Percentiles rank a stretch among this genome's conserved stretches.
These are phyloP conservation scores for Oncopodura yosiiana DNA, from an alignment of 1,140 invertebrate species.

Conservation along the genomic window DNA sequence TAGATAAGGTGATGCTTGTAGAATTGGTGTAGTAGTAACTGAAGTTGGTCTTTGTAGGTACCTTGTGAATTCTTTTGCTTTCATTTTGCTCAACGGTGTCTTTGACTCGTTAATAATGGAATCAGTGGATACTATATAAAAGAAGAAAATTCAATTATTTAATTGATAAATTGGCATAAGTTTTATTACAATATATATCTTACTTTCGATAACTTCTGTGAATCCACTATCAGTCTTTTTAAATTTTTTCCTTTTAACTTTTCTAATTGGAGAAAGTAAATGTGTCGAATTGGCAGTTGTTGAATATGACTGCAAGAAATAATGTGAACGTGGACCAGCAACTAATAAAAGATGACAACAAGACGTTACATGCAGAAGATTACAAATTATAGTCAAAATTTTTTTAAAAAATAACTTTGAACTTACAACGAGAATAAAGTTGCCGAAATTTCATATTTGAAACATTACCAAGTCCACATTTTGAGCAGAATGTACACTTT, in stretches of 20 bases:
- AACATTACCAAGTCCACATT: too few species aligned
- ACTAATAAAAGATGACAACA: too few species aligned
- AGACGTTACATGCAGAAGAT: too few species aligned
- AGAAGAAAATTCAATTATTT: constrained; percentile 14
- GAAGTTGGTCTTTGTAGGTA: constrained; percentile 46
- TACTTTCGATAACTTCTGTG: constrained; percentile 16
- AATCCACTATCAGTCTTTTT: constrained; percentile 7
- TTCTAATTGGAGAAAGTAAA: neutral
- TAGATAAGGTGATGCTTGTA: too few species aligned
- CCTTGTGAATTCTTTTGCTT: constrained; percentile 51
- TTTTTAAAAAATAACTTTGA: too few species aligned
- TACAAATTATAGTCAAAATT: too few species aligned
- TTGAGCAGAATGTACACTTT: too few species aligned
- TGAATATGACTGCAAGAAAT: too few species aligned
- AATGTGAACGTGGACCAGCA: too few species aligned
- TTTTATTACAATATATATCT: neutral
- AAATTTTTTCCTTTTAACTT: neutral
- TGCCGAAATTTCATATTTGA: too few species aligned
- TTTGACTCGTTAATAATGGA: constrained; percentile 50
- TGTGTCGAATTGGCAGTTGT: constrained; percentile 6
- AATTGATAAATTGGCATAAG: neutral
- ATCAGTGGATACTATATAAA: constrained; percentile 48
- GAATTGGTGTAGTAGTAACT: neutral
- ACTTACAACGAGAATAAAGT: too few species aligned
- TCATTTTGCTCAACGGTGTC: constrained; percentile 53